Percentiles rank a stretch among this genome's conserved stretches.
These are phyloP conservation scores for Brachypalpus laphriformis DNA, from an alignment of 2,888 invertebrate genomes.

Conservation along the genomic window DNA sequence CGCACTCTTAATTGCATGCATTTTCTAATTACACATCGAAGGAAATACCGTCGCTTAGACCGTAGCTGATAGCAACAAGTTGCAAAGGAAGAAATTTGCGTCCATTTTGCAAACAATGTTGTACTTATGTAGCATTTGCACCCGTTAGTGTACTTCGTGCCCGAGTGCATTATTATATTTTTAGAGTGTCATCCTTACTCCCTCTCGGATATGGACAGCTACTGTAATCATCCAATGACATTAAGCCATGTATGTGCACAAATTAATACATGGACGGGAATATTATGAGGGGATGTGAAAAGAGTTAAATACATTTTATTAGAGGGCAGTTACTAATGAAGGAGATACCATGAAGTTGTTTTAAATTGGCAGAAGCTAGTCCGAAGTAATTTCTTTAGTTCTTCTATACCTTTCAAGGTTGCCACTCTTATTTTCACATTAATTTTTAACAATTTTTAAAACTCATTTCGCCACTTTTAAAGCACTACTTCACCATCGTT, in stretches of 20 bases:
- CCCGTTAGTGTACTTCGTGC: constrained; percentile 27
- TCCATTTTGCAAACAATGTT: constrained; percentile 54
- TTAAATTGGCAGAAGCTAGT: neutral
- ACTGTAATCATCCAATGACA: constrained; percentile 23
- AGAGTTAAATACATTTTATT: neutral
- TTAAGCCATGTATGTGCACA: constrained; percentile 11
- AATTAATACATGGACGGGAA: neutral
- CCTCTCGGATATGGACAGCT: neutral
- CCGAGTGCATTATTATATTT: constrained; percentile 40
- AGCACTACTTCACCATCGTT: too few species aligned
- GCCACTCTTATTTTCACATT: too few species aligned
- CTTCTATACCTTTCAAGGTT: too few species aligned
- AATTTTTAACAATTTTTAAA: too few species aligned
- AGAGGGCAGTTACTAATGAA: neutral
- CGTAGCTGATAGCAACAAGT: constrained; percentile 55
- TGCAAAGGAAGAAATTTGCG: constrained; percentile 64
- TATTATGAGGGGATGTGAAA: neutral
- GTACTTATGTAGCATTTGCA: constrained; percentile 36
- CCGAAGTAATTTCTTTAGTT: too few species aligned
- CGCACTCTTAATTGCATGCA: constrained; percentile 67
- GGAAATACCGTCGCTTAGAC: constrained; percentile 49
- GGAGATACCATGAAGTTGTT: neutral
- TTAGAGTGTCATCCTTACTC: neutral
- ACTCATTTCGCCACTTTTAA: too few species aligned
- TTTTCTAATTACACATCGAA: constrained; percentile 71